A percentile compares a stretch with the other conserved stretches of the same genome.
These are phyloP conservation scores for Sebastes cheni DNA, from an alignment of 2,797 vertebrate genomes.

Conservation along the genomic window DNA sequence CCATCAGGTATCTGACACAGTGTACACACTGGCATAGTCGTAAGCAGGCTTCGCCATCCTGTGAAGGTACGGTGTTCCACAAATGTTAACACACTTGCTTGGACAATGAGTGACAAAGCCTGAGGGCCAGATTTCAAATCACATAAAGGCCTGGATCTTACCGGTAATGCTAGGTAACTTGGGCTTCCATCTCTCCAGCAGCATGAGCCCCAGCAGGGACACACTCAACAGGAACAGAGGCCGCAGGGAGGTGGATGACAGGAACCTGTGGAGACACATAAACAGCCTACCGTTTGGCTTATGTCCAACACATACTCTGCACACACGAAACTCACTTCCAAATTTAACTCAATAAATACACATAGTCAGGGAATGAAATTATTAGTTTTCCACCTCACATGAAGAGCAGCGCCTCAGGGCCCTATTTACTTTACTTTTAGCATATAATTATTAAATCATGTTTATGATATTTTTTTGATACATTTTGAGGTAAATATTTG, in stretches of 20 bases:
- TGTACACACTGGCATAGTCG: no score
- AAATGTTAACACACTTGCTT: background rate
- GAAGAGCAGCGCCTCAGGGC: no score
- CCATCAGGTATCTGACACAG: background rate
- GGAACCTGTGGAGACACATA: conserved; percentile 82
- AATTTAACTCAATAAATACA: no score
- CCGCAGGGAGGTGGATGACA: conserved; percentile 92
- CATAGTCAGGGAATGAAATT: no score
- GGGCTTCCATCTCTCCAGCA: conserved; percentile 94
- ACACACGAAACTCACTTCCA: background rate
- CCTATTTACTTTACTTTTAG: no score
- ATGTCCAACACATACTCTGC: no score
- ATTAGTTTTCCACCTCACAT: no score
- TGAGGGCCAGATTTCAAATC: background rate
- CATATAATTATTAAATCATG: no score
- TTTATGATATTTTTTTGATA: no score
- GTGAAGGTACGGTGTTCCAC: background rate
- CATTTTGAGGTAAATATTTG: no score
- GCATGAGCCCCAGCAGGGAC: conserved; percentile 88
- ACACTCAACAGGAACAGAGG: conserved; percentile 92
- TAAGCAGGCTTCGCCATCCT: background rate
- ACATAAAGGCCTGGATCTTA: conserved; percentile 52
- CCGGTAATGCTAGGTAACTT: conserved; percentile 85
- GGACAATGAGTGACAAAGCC: conserved; percentile 6
- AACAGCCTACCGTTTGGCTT: background rate